Conservation (phyloP, 2,113 vertebrate species). For the Hucho hucho region DNA sequence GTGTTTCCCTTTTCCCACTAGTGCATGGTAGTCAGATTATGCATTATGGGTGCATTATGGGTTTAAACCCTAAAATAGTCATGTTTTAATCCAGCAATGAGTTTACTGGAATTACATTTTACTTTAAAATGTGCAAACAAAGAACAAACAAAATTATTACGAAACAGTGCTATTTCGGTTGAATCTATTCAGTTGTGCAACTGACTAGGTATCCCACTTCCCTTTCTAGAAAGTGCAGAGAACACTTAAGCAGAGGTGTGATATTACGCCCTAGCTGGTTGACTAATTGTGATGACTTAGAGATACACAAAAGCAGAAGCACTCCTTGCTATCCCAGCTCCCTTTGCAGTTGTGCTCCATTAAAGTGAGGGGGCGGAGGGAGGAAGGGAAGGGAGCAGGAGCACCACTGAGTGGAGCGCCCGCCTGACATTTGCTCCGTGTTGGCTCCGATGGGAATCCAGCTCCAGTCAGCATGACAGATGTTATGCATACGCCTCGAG, state of each 20-base stretch:
- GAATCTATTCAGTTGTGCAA: too few species aligned
- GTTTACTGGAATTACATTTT: neutral
- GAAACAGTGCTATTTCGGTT: too few species aligned
- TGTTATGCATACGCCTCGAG: conserved; percentile 60
- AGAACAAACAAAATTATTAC: too few species aligned
- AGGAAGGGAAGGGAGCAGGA: neutral
- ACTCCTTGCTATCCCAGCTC: neutral
- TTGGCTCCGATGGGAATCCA: conserved; percentile 35
- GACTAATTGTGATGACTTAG: conserved; percentile 2
- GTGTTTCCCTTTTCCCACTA: neutral
- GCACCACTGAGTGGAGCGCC: neutral
- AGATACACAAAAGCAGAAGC: neutral
- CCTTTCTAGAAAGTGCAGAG: neutral
- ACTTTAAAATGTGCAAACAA: too few species aligned
- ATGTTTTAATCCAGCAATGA: neutral
- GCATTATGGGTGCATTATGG: neutral
- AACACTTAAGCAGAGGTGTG: neutral
- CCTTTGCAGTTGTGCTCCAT: neutral
- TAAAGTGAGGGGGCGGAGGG: neutral
- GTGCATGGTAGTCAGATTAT: neutral
- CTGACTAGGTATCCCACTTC: too few species aligned
- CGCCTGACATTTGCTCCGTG: conserved; percentile 7
- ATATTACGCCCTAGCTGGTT: neutral
- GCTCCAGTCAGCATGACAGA: conserved; percentile 52
- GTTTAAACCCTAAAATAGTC: neutral